Percentiles rank a stretch among this genome's conserved stretches.
phyloP scores from a whole-genome alignment of 2,113 vertebrate species.

The Nothoprocta perdicaria region DNA sequence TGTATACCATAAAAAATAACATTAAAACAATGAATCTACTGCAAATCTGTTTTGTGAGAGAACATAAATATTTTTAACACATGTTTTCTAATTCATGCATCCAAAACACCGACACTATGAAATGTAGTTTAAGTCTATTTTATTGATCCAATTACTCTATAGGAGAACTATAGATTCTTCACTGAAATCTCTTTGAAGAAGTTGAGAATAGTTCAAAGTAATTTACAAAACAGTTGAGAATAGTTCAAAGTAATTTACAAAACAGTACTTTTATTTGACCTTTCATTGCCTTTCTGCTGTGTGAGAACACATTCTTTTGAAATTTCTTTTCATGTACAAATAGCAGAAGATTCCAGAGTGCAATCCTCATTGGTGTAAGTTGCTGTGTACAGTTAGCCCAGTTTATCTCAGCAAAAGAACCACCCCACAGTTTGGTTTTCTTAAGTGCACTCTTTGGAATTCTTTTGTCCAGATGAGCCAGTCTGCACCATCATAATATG shows the following conservation, averaged over 20 bases:
- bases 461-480: background rate
- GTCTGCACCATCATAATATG: background rate
- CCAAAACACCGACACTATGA: background rate
- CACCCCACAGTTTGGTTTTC: background rate
- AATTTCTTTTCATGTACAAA: background rate
- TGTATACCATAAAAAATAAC: background rate
- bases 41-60: background rate
- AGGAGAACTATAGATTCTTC: background rate
- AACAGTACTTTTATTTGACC: background rate
- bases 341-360: background rate
- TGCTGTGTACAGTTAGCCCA: background rate
- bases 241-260: background rate
- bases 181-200: background rate
- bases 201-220: background rate
- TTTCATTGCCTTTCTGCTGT: background rate
- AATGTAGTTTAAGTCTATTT: background rate
- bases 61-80: background rate
- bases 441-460: background rate
- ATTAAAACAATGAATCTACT: background rate
- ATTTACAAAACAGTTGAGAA: background rate
- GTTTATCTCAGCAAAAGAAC: background rate
- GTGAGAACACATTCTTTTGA: background rate
- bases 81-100: background rate
- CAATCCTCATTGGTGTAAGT: background rate
- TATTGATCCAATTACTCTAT: background rate